Percentiles rank a stretch among this genome's conserved stretches.
phyloP scores from a whole-genome alignment of 2,113 vertebrate genomes.

The Oncorhynchus kisutch region DNA sequence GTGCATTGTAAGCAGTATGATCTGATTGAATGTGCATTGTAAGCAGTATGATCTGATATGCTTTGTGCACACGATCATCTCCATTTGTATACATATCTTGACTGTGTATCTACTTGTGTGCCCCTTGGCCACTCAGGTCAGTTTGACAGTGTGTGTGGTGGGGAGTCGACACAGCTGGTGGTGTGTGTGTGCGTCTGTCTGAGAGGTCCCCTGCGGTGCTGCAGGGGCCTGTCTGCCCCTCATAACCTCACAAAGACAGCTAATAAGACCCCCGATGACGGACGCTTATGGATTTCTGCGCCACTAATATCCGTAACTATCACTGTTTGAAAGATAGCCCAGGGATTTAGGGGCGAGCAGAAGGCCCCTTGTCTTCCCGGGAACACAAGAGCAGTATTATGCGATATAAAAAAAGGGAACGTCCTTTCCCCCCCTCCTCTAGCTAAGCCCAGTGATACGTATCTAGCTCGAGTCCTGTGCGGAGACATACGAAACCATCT shows the following conservation, averaged over 20 bases:
- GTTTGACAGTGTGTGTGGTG: conserved; percentile 28
- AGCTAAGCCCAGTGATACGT: conserved; percentile 64
- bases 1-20: no score
- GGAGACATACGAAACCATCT: conserved; percentile 71
- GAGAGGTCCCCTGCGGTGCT: conserved; percentile 51
- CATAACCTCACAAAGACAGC: conserved; percentile 80
- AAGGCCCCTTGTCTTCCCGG: conserved; percentile 77
- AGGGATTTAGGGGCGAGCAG: conserved; percentile 76
- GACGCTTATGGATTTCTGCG: conserved; percentile 93
- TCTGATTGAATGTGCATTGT: no score
- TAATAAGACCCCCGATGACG: conserved; percentile 94
- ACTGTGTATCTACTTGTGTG: not conserved
- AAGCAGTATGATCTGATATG: no score
- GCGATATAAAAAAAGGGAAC: conserved; percentile 69
- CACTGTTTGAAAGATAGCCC: conserved; percentile 94
- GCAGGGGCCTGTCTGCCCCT: conserved; percentile 70
- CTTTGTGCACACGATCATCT: not conserved
- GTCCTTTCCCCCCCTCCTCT: conserved; percentile 57
- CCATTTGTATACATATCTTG: no score
- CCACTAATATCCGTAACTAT: conserved; percentile 99
- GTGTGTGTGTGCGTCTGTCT: not conserved
- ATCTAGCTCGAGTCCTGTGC: conserved; percentile 50
- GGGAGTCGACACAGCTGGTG: not conserved
- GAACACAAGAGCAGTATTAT: conserved; percentile 94
- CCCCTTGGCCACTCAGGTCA: not conserved